A percentile compares a stretch with the other conserved stretches of the same genome.
phyloP scores from a whole-genome alignment of 1,140 invertebrate species.

The Drosophila serrata region DNA sequence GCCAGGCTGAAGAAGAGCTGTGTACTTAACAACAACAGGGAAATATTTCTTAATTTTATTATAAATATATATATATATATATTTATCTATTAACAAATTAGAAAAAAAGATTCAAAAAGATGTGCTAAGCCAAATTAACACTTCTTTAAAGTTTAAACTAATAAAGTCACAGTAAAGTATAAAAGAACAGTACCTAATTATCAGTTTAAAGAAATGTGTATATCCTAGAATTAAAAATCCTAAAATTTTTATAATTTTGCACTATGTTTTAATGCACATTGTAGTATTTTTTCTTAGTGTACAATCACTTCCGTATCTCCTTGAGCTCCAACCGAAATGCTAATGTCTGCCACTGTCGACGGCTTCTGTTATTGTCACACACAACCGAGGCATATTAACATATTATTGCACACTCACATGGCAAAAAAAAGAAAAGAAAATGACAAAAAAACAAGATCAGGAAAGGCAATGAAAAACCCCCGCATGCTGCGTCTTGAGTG shows the following conservation, averaged over 20 bases:
- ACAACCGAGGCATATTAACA: slow-evolving; percentile 74
- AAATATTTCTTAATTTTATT: background rate
- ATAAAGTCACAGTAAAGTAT: background rate
- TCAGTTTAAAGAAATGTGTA: background rate
- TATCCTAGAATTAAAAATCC: background rate
- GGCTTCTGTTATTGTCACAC: slow-evolving; percentile 77
- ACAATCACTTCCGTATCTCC: slow-evolving; percentile 1
- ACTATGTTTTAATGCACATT: no score
- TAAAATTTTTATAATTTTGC: background rate
- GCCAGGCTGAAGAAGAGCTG: slow-evolving; percentile 13
- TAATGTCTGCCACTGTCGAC: slow-evolving; percentile 57
- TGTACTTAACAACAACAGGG: background rate
- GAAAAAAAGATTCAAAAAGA: no score
- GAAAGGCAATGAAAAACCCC: slow-evolving; percentile 4
- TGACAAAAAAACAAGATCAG: background rate
- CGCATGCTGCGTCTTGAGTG: slow-evolving; percentile 53
- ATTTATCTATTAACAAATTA: background rate
- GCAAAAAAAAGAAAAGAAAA: slow-evolving; percentile 3
- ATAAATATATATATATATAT: background rate
- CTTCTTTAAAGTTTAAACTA: background rate
- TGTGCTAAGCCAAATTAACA: background rate
- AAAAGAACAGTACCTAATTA: no score
- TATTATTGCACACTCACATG: slow-evolving; percentile 70
- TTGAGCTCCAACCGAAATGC: slow-evolving; percentile 58
- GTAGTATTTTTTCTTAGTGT: slow-evolving; percentile 6